Conservation (phyloP, 2,113 vertebrate species). For the Macroglossus sobrinus region DNA sequence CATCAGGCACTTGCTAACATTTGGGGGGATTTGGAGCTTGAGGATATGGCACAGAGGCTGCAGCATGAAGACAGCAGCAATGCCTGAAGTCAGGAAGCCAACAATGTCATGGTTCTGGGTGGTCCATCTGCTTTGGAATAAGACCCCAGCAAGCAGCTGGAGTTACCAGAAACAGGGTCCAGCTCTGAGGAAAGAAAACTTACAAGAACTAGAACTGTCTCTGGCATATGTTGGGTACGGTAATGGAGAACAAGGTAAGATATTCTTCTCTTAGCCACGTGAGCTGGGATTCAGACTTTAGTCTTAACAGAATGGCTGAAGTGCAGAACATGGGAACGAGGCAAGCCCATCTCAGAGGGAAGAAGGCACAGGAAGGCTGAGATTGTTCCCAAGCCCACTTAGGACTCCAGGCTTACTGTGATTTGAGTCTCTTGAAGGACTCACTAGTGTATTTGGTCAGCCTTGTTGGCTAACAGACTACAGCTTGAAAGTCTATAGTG, state of each 20-base stretch:
- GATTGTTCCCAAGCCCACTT: not conserved
- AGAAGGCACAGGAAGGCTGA: not conserved
- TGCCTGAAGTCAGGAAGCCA: conserved; percentile 49
- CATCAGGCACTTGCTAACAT: conserved; percentile 9
- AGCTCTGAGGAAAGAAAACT: conserved; percentile 38
- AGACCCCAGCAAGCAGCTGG: conserved; percentile 69
- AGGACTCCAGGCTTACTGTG: not conserved
- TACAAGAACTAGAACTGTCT: conserved; percentile 29
- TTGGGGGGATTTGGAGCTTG: conserved; percentile 29
- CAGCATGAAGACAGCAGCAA: conserved; percentile 22
- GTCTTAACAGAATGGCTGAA: not conserved
- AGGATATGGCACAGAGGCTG: not conserved
- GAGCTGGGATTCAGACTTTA: not conserved
- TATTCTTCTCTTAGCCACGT: not conserved
- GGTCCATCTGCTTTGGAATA: conserved; percentile 75
- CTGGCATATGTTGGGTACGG: not conserved
- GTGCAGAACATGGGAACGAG: not conserved
- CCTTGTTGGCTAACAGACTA: not conserved
- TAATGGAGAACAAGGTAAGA: not conserved
- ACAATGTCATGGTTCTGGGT: conserved; percentile 70
- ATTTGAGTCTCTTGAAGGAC: not conserved
- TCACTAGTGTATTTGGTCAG: not conserved
- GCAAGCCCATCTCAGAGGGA: not conserved
- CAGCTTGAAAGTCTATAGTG: not conserved
- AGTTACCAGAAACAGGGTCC: conserved; percentile 47